Evolutionary conservation across 2,888 invertebrate species (phyloP).

Genomic region (Glaucopsyche alexis): DNA sequence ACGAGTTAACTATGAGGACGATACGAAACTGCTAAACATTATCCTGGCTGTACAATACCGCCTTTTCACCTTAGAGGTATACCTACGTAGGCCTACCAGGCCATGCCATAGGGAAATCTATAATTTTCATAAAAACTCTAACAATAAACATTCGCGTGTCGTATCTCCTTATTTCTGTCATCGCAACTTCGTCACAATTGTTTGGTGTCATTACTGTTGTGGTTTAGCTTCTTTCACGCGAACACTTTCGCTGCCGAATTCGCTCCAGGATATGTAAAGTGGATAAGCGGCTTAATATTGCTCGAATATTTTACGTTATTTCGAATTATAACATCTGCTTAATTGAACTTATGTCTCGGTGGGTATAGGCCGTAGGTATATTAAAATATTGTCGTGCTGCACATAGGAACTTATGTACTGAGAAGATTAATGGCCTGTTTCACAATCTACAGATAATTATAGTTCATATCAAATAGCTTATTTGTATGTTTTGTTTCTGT

Average conservation of each 20-base stretch:
- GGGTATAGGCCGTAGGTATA: too few relatives aligned
- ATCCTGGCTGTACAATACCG: background rate
- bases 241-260: conserved; percentile 57
- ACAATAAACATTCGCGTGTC: background rate
- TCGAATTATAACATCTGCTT: background rate
- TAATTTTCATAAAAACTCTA: background rate
- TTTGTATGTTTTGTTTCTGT: too few relatives aligned
- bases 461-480: too few relatives aligned
- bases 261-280: conserved; percentile 56
- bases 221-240: conserved; percentile 58
- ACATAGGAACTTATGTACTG: too few relatives aligned
- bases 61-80: background rate
- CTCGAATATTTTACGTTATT: background rate
- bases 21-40: background rate
- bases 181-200: conserved; percentile 58
- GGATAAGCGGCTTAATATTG: conserved; percentile 26
- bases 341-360: too few relatives aligned
- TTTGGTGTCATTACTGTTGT: conserved; percentile 65
- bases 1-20: too few relatives aligned
- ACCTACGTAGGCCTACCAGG: background rate
- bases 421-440: too few relatives aligned
- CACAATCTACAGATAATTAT: too few relatives aligned
- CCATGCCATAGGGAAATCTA: background rate
- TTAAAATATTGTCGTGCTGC: too few relatives aligned
- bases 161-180: background rate